Percentiles rank a stretch among this genome's conserved stretches.
phyloP scores from a whole-genome alignment of 2,113 vertebrate genomes.

The Brachypodius melanocephalos region DNA sequence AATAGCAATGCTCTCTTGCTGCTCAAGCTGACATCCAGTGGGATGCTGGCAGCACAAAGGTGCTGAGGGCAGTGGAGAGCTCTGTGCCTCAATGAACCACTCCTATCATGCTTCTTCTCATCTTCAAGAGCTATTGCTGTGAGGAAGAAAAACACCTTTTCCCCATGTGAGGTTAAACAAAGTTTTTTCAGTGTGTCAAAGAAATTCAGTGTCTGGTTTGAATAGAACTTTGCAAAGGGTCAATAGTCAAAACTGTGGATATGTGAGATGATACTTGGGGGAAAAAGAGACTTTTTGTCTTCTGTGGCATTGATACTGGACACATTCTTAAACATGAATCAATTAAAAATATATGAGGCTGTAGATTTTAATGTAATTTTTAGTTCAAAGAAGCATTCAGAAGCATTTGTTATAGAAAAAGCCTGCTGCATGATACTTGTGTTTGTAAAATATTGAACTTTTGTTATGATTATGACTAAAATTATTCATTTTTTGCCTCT shows the following conservation, averaged over 20 bases:
- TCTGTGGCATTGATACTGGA: background rate
- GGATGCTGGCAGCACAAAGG: background rate
- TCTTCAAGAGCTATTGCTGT: background rate
- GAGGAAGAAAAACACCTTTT: background rate
- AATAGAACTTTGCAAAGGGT: background rate
- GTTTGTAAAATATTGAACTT: background rate
- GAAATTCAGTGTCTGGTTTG: background rate
- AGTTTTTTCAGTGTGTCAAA: background rate
- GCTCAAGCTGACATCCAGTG: fast-evolving
- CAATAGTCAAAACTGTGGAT: fast-evolving
- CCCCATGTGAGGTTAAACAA: fast-evolving
- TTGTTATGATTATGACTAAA: background rate
- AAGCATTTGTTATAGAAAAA: background rate
- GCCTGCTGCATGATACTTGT: background rate
- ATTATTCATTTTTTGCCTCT: background rate
- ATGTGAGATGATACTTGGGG: background rate
- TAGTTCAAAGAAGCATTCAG: background rate
- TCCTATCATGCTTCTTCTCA: background rate
- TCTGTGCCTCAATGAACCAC: background rate
- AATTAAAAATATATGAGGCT: background rate
- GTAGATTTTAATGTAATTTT: background rate
- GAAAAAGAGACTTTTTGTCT: background rate
- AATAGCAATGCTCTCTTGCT: background rate
- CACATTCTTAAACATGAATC: background rate
- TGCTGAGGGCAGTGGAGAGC: background rate